Base-by-base conservation (phyloP, 2,797 vertebrate species). In the Alfaro cultratus region DNA sequence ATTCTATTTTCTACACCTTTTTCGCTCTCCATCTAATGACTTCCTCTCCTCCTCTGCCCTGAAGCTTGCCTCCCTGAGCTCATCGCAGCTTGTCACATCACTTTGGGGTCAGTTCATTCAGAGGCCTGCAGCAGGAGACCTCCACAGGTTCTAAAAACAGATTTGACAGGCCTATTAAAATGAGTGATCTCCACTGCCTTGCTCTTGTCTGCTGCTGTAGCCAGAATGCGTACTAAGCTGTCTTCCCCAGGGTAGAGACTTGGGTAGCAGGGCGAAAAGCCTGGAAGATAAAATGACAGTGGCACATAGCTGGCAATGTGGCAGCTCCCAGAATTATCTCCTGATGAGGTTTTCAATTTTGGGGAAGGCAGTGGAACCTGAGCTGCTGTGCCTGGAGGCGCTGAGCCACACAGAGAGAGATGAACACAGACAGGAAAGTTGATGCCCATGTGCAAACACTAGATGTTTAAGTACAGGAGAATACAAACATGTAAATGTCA, bases 141-240 rank as follows among this genome's bases (percentile, higher is more conserved):
- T 89, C 92, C 83, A 81, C 91, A 85, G 94, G 94, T 93, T 93
- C 93, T 93, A 94, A 96, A 96, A 94, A 95, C 94, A 96, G 95
- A 91, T 91, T 94, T 95, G 94, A 95, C 93, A 93, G 93, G 93
- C 94, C 90, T 95, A 96, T 85, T 93, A 95, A 96, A 96, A 96
- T 96, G 95, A 96, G 94, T 95, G 96, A 95, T 94, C 94, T 94
- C 91, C 73, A 75, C 88, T 86, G 86, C 86, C 93, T 87, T 53
- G 84, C 84, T 87, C 85, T 83, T 87, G 88, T 88, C 86, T 86
- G 81, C 89, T 31, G 76, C 90, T 80, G 80, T 41, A 84, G 86
- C 91, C 87, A 85, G 88, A 89, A 93, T 89, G 94, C 81, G 85
- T 80, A 89, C 93, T 92, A 93, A 92, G 91, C 91, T 88, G 89